Evolutionary conservation across 2,888 invertebrate species (phyloP).

Genomic region (Microplitis manilae): DNA sequence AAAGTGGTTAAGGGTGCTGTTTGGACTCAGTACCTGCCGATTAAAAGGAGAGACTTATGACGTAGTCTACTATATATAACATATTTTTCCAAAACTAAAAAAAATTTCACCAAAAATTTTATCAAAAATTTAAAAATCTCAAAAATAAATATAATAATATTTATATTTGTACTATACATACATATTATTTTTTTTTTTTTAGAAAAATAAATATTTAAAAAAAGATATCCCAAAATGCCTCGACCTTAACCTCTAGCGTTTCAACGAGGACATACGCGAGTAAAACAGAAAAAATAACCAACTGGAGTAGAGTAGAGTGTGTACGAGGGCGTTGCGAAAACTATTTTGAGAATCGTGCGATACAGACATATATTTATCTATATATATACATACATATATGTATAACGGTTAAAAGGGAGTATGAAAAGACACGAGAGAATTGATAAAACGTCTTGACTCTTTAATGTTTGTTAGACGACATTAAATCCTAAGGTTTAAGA

Average conservation of each 20-base stretch:
- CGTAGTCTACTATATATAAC: no score
- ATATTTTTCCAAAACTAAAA: no score
- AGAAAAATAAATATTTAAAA: not conserved
- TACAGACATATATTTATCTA: not conserved
- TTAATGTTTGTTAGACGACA: not conserved
- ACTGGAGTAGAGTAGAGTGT: not conserved
- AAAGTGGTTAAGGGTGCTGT: no score
- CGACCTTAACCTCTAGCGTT: conserved; percentile 34
- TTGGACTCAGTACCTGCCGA: no score
- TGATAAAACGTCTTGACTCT: not conserved
- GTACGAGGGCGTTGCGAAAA: conserved; percentile 22
- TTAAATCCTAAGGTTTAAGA: not conserved
- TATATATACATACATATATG: not conserved
- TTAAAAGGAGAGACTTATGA: no score
- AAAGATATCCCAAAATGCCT: conserved; percentile 7
- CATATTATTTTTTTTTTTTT: no score
- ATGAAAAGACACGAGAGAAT: not conserved
- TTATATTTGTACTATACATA: no score
- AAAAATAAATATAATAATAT: no score
- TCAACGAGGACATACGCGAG: conserved; percentile 10
- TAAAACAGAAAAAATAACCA: not conserved
- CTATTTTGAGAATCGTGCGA: conserved; percentile 23
- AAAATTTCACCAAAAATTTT: no score
- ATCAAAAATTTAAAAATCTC: no score
- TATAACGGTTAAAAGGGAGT: not conserved